These are phyloP conservation scores for Melangyna quadrimaculata DNA, from an alignment of 2,888 invertebrate genomes.

Conservation along the genomic window DNA sequence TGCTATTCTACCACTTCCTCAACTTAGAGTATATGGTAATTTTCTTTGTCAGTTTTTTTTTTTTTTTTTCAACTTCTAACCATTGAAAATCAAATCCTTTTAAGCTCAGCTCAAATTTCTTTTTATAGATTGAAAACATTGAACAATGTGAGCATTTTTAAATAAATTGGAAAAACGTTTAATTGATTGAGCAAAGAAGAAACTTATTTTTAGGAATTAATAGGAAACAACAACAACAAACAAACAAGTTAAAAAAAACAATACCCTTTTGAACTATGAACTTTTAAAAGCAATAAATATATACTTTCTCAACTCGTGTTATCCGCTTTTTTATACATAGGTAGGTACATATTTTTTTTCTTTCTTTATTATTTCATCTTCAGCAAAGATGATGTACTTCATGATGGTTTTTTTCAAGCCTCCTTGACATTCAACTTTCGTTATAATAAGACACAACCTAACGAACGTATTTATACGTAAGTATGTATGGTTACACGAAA, in stretches of 20 bases:
- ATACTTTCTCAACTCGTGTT: slow-evolving; percentile 4
- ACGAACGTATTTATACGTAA: slow-evolving; percentile 10
- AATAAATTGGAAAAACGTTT: slow-evolving; percentile 4
- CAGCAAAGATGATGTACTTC: slow-evolving; percentile 26
- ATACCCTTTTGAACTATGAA: slow-evolving; percentile 10
- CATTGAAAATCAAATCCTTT: neutral
- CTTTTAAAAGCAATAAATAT: neutral
- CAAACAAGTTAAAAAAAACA: neutral
- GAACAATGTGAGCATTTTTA: neutral
- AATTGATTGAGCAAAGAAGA: neutral
- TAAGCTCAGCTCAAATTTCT: neutral
- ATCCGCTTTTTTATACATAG: neutral
- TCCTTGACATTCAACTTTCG: slow-evolving; percentile 53
- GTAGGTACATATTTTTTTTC: too few species aligned
- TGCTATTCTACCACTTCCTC: neutral
- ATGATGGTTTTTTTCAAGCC: slow-evolving; percentile 28
- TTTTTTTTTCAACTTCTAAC: neutral
- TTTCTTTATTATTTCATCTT: neutral
- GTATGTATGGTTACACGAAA: slow-evolving; percentile 22
- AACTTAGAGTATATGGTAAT: neutral
- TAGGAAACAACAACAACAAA: neutral
- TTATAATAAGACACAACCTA: slow-evolving; percentile 28
- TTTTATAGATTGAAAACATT: neutral
- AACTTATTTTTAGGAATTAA: neutral
- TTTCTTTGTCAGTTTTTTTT: neutral